Base-by-base conservation (phyloP, 2,888 invertebrate species). In the Pollenia labialis region DNA sequence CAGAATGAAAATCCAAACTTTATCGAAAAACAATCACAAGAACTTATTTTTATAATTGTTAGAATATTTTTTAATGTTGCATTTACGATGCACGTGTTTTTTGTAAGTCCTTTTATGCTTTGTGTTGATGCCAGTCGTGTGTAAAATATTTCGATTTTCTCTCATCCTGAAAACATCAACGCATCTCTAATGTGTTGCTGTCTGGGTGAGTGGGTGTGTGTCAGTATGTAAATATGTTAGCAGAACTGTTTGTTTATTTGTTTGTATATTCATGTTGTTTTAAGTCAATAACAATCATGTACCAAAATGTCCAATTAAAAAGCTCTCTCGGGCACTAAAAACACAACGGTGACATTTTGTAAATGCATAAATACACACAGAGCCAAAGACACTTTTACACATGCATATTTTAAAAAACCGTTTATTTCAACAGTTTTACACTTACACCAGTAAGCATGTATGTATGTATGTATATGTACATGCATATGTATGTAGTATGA, bases 301-400 rank as follows among this genome's bases (percentile, higher is more conserved):
- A 74, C 74, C 74, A 80, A 86, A 86, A 83, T 76, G 68, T 83
- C 84, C 84, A 87, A 84, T 87, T 84, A 87, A 87, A 87, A 84
- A 64, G 68, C 68, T 74, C 81, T 84, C 68, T 62, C 50, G 66
- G 81, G 72, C 84, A 81, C 66, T 74, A 76, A 71, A 81, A 81
- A 76, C 54, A 81, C 76, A 81, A 85, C 81, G 76, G 44, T 81
- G 76, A 71, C 50, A 72, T 85, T 76, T 81, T 69, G 50, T 72
- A 72, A 76, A 80, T 77, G 60, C 56, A 77, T 62, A 74, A 68
- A 79, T 54, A 76, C 50, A 79, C 62, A 50, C 60, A 54, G 40
- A 75, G 2, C 11, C 14, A 54, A 32, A 68, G 4, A 52, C 18
- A 46, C 16, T 42, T 14, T 11, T 58, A 48, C 23, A 58, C 44